A percentile compares a stretch with the other conserved stretches of the same genome.
phyloP scores from a whole-genome alignment of 2,113 vertebrate species.

The Solea senegalensis region DNA sequence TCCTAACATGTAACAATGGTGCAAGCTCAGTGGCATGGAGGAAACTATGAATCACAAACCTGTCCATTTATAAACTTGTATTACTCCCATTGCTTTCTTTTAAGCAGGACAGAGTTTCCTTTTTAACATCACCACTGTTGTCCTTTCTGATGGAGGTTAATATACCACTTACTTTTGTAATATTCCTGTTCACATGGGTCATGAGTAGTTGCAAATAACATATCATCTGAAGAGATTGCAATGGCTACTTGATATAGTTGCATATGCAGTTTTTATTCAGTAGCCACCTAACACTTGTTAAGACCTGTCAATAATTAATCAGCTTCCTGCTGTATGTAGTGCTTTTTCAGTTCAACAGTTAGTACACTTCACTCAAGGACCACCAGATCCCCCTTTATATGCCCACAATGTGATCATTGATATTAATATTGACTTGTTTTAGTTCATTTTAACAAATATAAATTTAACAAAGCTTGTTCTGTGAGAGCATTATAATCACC shows the following conservation, averaged over 20 bases:
- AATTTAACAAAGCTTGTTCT: neutral
- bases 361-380: conserved; percentile 11
- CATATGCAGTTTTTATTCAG: conserved; percentile 37
- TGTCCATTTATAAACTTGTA: neutral
- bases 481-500: neutral
- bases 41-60: conserved; percentile 36
- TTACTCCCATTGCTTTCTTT: no score
- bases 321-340: conserved; percentile 40
- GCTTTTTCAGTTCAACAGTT: conserved; percentile 35
- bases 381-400: neutral
- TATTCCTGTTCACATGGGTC: no score
- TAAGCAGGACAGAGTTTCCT: no score
- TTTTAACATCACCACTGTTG: neutral
- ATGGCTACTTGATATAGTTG: neutral
- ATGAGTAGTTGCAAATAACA: no score
- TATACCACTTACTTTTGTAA: no score
- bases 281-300: conserved; percentile 28
- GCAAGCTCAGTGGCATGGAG: conserved; percentile 28
- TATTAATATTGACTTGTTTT: no score
- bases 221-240: no score
- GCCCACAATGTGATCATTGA: no score
- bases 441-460: neutral
- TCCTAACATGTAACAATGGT: conserved; percentile 50
- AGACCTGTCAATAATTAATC: conserved; percentile 62
- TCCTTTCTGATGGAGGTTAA: no score